phyloP scores from a whole-genome alignment of 1,140 invertebrate species.

The Nixonia krombeini region DNA sequence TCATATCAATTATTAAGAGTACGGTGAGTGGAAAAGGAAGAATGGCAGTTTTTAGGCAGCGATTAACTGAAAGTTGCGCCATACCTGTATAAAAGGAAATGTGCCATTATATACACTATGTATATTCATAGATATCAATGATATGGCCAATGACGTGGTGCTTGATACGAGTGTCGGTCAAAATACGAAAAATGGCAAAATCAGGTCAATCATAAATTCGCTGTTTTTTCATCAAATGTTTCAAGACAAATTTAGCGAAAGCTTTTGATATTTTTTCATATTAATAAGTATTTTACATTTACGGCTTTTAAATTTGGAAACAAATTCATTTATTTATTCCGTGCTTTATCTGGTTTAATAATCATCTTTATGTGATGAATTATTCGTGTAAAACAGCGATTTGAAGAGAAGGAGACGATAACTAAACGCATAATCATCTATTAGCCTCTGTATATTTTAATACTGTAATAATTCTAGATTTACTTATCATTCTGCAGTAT shows the following conservation, averaged over 20 bases:
- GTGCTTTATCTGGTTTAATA: no score
- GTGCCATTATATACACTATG: slow-evolving; percentile 53
- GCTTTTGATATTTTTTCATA: no score
- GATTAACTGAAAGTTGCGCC: slow-evolving; percentile 21
- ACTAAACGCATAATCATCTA: slow-evolving; percentile 21
- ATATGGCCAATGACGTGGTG: slow-evolving; percentile 41
- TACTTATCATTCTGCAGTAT: slow-evolving; percentile 12
- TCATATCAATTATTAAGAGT: slow-evolving; percentile 41
- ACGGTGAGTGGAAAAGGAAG: slow-evolving; percentile 7
- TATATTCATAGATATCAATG: slow-evolving; percentile 38
- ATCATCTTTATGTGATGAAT: no score
- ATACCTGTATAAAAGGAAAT: slow-evolving; percentile 48
- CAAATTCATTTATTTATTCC: no score
- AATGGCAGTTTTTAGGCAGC: slow-evolving; percentile 43
- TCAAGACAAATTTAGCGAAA: no score
- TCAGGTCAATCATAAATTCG: background rate
- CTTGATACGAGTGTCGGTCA: slow-evolving; percentile 29
- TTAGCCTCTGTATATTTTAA: slow-evolving; percentile 19
- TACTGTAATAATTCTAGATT: slow-evolving; percentile 9
- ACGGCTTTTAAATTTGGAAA: no score
- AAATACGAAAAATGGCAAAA: slow-evolving; percentile 1
- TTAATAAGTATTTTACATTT: no score
- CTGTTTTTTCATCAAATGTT: slow-evolving; percentile 4
- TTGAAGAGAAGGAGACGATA: slow-evolving; percentile 5
- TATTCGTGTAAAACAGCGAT: slow-evolving; percentile 15